These are phyloP conservation scores for Neosilurus hyrtlii DNA, from an alignment of 2,797 vertebrate genomes.

Conservation along the genomic window DNA sequence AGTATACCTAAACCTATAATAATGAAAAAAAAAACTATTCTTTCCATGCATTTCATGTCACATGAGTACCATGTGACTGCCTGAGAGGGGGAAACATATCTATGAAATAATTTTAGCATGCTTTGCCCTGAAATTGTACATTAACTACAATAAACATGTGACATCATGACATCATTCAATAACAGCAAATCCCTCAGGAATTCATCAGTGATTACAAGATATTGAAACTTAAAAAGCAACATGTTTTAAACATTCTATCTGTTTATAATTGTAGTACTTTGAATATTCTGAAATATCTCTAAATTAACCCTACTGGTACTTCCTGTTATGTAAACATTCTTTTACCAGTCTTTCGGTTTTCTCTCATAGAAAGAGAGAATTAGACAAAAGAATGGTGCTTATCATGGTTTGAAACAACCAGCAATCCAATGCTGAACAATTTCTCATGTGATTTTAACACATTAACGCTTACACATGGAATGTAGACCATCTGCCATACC, in stretches of 20 bases:
- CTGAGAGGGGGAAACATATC: not conserved
- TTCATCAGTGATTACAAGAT: not conserved
- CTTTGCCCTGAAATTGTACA: not conserved
- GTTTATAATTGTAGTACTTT: not conserved
- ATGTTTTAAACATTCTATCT: not conserved
- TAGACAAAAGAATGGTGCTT: not conserved
- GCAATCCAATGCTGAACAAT: not conserved
- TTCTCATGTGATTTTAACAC: not conserved
- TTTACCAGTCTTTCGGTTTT: not conserved
- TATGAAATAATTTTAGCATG: not conserved
- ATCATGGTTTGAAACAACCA: not conserved
- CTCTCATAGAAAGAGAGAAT: not conserved
- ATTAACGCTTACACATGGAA: not conserved
- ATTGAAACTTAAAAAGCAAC: not conserved
- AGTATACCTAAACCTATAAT: constrained; percentile 3
- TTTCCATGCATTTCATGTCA: not conserved
- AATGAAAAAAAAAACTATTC: not conserved
- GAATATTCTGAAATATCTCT: not conserved
- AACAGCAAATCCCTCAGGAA: too few relatives aligned
- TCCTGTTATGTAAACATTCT: not conserved
- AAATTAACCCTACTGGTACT: not conserved
- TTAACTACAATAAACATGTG: not conserved
- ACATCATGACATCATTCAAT: not conserved
- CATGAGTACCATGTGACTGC: not conserved
- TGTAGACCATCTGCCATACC: not conserved